phyloP scores from a whole-genome alignment of 2,797 vertebrate genomes.

The Siniperca obscura region DNA sequence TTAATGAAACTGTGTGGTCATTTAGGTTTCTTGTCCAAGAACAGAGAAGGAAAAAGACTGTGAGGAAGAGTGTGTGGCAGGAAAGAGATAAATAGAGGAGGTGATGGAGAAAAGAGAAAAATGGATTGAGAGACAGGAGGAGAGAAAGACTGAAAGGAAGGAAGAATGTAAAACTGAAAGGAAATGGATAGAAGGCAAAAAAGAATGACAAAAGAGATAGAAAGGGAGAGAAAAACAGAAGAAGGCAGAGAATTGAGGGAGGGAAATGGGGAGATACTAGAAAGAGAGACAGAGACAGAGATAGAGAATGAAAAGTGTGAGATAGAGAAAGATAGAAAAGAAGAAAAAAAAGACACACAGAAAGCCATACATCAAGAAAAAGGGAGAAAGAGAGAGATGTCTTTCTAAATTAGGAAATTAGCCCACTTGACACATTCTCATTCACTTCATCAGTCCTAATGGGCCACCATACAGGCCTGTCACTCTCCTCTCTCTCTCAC shows the following conservation, averaged over 20 bases:
- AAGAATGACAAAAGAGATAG: background rate
- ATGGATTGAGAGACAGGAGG: no score
- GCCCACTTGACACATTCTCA: constrained; percentile 47
- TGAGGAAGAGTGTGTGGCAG: background rate
- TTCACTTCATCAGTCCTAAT: constrained; percentile 55
- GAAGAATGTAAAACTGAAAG: background rate
- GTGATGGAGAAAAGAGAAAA: no score
- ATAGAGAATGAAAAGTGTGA: background rate
- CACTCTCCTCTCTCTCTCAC: constrained; percentile 1
- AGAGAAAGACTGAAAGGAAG: background rate
- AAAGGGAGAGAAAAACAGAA: background rate
- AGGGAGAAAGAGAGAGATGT: constrained; percentile 13
- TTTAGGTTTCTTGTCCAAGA: background rate
- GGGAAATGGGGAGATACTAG: no score
- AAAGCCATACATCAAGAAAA: background rate
- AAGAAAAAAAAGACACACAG: background rate
- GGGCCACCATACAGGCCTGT: constrained; percentile 17
- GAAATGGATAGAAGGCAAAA: background rate
- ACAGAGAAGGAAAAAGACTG: background rate
- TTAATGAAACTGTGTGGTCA: background rate
- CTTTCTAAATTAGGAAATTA: constrained; percentile 61
- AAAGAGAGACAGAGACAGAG: background rate
- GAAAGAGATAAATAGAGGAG: background rate
- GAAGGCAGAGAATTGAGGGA: background rate
- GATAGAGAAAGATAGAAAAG: background rate